Conservation (phyloP, 2,888 invertebrate genomes). For the Orthosia gracilis region DNA sequence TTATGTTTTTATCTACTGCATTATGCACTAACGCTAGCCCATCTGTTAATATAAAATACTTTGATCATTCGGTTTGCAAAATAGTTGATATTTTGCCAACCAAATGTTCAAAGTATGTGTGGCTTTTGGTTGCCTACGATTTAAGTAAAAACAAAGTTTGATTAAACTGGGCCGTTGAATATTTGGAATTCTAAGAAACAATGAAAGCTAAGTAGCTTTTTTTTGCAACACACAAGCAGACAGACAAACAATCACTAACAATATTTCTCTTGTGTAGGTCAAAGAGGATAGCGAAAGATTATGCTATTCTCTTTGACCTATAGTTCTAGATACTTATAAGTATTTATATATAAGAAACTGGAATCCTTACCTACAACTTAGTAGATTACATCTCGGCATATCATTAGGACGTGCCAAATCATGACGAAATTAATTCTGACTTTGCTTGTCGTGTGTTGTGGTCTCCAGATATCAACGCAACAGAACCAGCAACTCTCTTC, state of each 20-base stretch:
- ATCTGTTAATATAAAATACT: neutral
- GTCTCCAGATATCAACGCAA: slow-evolving; percentile 32
- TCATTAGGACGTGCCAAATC: slow-evolving; percentile 37
- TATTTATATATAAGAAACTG: slow-evolving; percentile 30
- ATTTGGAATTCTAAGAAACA: too few species aligned
- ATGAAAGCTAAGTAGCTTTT: neutral
- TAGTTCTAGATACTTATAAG: neutral
- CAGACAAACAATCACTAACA: too few species aligned
- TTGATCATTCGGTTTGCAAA: too few species aligned
- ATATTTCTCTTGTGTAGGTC: too few species aligned
- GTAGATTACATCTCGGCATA: neutral
- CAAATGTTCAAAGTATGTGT: neutral
- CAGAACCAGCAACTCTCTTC: slow-evolving; percentile 3
- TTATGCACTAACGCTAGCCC: slow-evolving; percentile 19
- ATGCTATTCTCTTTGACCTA: slow-evolving; percentile 9
- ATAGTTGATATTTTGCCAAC: slow-evolving; percentile 11
- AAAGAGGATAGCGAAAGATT: too few species aligned
- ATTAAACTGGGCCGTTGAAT: neutral
- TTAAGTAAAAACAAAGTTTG: neutral
- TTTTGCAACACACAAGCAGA: slow-evolving; percentile 1
- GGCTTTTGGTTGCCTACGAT: neutral
- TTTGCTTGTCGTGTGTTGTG: slow-evolving; percentile 21
- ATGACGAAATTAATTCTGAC: slow-evolving; percentile 22
- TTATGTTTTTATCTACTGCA: slow-evolving; percentile 28
- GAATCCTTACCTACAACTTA: neutral